Percentiles rank a stretch among this genome's conserved stretches.
Conservation (phyloP, 2,113 vertebrate genomes). For the Daubentonia madagascariensis region DNA sequence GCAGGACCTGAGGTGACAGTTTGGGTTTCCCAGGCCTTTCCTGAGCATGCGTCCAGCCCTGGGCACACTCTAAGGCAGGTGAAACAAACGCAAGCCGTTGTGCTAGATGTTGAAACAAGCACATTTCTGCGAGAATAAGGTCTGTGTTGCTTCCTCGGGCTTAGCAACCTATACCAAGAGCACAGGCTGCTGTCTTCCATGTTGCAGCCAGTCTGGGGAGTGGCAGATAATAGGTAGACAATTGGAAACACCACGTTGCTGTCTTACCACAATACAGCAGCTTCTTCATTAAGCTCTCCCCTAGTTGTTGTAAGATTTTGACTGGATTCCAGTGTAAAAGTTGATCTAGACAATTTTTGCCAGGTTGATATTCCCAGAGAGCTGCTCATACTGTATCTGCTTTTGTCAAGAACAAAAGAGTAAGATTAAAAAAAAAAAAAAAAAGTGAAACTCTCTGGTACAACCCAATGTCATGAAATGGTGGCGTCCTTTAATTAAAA, state of each 20-base stretch:
- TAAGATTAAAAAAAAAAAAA: neutral
- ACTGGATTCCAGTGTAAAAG: neutral
- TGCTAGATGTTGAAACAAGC: neutral
- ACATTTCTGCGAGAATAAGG: neutral
- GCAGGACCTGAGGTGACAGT: neutral
- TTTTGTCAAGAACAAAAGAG: neutral
- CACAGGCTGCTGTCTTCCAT: neutral
- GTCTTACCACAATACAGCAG: neutral
- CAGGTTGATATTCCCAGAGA: neutral
- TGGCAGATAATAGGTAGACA: neutral
- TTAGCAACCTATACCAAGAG: neutral
- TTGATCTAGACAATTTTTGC: neutral
- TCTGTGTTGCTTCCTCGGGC: neutral
- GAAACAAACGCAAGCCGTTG: neutral
- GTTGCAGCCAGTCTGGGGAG: neutral
- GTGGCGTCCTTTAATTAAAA: neutral
- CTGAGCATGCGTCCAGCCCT: neutral
- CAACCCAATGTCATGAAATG: neutral
- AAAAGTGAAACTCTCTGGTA: neutral
- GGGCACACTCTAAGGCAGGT: neutral
- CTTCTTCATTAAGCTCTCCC: neutral
- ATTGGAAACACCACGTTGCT: neutral
- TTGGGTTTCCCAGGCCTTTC: neutral
- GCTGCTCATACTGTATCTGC: neutral
- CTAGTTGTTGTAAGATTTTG: neutral